Base-by-base conservation (phyloP, 2,113 vertebrate genomes). In the Glaucidium brasilianum region DNA sequence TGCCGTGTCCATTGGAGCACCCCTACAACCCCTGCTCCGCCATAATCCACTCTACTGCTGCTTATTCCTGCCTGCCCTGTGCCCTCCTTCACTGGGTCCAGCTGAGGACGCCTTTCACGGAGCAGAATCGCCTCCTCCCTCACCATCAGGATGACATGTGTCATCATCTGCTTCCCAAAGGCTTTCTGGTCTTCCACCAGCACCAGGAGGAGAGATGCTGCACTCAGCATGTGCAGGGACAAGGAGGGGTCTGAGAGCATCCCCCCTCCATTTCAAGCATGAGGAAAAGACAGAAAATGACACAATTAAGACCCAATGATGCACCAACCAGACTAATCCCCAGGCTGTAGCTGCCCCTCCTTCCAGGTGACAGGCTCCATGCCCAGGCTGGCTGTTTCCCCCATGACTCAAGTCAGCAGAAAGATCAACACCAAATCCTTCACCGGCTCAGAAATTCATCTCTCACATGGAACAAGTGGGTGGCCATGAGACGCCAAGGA, bases 381-480 rank as follows among this genome's bases (percentile, higher is more conserved):
- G n/a, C 37, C 50, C 55, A 66, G 67, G 32, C 37, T 39, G 68
- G 72, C 32, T 78, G 50, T 41, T 66, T 73, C 34, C n/a, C 30
- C 27, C 25, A 12, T 1, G 12, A 39, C 50, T 63, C 58, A 64
- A 50, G 30, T 43, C 45, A 76, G 41, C 59, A 64, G 62, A 74
- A 87, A 78, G 41, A 73, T 59, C n/a, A 58, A 88, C 91, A 87
- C 23, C 68, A 85, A 93, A 56, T 25, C 73, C 77, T 73, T 72
- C 5, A 3, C 56, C 2, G 1, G 32, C 27, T 88, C 68, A 41
- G 80, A 95, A 96, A 67, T 69, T 39, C 63, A 73, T 22, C 74
- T 53, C 37, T 4, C 85, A 85, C 77, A 84, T 73, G 63, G 85
- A 96, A 93, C 84, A 92, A 94, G 84, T 67, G 91, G 80, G 83